Base-by-base conservation (phyloP, 2,888 invertebrate genomes). In the Mesopsocus fuscifrons region DNA sequence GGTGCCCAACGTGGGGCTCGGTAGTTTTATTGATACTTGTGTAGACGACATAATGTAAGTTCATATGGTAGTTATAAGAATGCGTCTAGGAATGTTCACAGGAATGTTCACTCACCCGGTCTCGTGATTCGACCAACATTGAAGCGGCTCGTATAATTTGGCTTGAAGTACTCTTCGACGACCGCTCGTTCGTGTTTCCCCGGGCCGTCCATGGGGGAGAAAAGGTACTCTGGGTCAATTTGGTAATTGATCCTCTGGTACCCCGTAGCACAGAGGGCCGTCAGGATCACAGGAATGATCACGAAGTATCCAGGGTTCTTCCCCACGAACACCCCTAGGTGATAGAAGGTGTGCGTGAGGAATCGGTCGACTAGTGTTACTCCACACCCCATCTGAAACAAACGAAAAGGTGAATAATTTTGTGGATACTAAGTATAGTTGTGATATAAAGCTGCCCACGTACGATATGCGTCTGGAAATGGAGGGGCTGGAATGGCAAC, bases 201-300 rank as follows among this genome's bases (percentile, higher is more conserved):
- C 51, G 79, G 80, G 1, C 89, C 89, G 53, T 82, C 78, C 49
- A 84, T 69, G 0, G 91, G 91, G 30, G 87, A 85, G 65, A 89
- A 91, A 15, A 91, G 68, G 62, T 89, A 91, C 59, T 89, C 89
- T 1, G 89, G 89, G 61, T 89, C 89, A 64, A 88, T 88, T 65
- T 88, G 84, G 63, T 87, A 88, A 58, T 77, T 67, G 46, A 89
- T 71, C 58, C 74, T 70, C 63, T 89, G 89, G 62, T 81, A 84
- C 42, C 89, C 89, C 18, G 89, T 89, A 60, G 83, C 72, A 61
- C 84, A 82, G 42, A 89, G 69, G 44, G 79, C 61, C 1, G 84
- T 75, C 44, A 89, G 63, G 41, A 89, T 70, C 30, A 88, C 61
- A n/a, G 89, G 89, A 44, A 89, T 69, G 53, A 89, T 76, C 50